Evolutionary conservation across 2,797 vertebrate genomes (phyloP).

Genomic region (Menidia menidia): DNA sequence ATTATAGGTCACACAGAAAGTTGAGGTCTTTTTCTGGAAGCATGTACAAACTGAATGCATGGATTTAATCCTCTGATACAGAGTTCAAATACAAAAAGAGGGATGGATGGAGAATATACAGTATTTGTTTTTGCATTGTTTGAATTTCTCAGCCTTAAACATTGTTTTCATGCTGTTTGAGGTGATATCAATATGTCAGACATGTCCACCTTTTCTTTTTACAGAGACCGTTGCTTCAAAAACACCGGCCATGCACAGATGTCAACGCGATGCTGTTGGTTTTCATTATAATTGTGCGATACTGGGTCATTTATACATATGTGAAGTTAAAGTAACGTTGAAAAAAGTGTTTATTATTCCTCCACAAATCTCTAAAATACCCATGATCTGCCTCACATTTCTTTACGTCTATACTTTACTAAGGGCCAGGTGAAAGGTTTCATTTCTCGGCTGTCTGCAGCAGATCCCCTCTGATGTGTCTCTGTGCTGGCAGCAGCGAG

Average conservation of each 20-base stretch:
- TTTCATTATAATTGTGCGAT: neutral
- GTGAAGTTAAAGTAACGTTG: neutral
- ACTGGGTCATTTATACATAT: neutral
- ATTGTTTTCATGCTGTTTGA: neutral
- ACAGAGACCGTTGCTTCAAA: conserved; percentile 6
- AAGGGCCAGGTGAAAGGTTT: conserved; percentile 17
- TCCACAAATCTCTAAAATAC: neutral
- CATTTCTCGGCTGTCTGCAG: conserved; percentile 63
- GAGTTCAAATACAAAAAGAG: conserved; percentile 7
- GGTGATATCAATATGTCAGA: neutral
- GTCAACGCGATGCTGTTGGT: neutral
- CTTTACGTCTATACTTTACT: conserved; percentile 2
- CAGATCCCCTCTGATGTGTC: conserved; percentile 63
- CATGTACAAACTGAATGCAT: conserved; percentile 10
- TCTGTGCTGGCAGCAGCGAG: conserved; percentile 26
- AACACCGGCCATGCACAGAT: neutral
- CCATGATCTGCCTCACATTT: neutral
- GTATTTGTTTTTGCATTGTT: neutral
- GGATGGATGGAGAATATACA: neutral
- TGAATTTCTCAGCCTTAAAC: neutral
- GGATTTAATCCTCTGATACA: conserved; percentile 19
- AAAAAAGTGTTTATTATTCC: neutral
- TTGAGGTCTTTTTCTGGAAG: neutral
- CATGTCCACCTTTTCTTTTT: conserved; percentile 25
- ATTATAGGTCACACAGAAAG: neutral